Evolutionary conservation across 2,113 vertebrate genomes (phyloP), one percentile per base, ranked within the genome.

Genomic region (Suncus etruscus): DNA sequence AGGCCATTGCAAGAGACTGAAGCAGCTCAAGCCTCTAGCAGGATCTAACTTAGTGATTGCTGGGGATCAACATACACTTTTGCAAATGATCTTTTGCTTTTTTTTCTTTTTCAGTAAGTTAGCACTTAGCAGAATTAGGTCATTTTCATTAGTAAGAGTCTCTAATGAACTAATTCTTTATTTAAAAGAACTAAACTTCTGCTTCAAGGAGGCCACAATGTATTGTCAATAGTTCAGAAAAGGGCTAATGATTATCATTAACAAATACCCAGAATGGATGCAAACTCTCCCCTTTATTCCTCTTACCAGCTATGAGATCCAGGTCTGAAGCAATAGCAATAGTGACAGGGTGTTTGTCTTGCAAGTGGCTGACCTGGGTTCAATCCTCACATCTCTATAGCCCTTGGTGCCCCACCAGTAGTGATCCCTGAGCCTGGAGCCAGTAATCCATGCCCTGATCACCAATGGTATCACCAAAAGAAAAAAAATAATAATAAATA

Each of bases 181-280:
- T 97, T 97, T 96, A 97, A 97, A 97, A 96, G 95, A 96, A 97
- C 87, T 86, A 92, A 94, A 72, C 4, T 93, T 96, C 8, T 1
- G 90, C 95, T 97, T 95, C 97, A 95, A 97, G 95, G 90, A 96
- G 94, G 94, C 95, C 95, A 78, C 94, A 95, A 91, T 93, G 89
- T 96, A 96, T 97, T 96, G 96, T 97, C 97, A 97, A 97, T 97
- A 97, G 97, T 97, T 97, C 97, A 97, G 95, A 97, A 94, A 32
- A 89, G 91, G 95, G 95, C 94, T 97, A 97, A 98, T 96, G 97
- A 97, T 97, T 95, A 95, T 94, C 92, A 95, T 96, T 96, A 97
- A 95, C 91, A 96, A 97, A 96, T 97, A 94, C 94, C 88, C 87
- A 90, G 70, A 92, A 94, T 96, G 96, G 96, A 92, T 96, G 89